A percentile compares a stretch with the other conserved stretches of the same genome.
These are phyloP conservation scores for Peromyscus melanophrys DNA, from an alignment of 2,797 vertebrate genomes.

Conservation along the genomic window DNA sequence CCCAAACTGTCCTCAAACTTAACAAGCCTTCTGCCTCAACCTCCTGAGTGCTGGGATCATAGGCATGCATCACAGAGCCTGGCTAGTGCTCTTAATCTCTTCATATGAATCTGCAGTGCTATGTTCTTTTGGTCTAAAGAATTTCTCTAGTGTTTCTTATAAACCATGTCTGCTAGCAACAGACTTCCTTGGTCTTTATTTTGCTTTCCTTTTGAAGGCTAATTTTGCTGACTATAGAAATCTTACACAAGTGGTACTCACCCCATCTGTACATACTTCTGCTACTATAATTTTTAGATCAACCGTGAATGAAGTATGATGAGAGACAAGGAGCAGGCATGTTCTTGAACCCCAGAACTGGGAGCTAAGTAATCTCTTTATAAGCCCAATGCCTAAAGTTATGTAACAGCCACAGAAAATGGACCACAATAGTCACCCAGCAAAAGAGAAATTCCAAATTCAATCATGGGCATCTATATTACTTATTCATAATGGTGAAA, in stretches of 20 bases:
- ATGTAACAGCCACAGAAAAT: neutral
- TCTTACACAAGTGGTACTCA: neutral
- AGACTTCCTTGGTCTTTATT: neutral
- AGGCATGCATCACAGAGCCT: neutral
- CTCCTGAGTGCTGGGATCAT: neutral
- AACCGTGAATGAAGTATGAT: neutral
- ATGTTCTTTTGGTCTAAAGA: neutral
- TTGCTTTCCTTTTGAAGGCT: neutral
- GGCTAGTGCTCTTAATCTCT: neutral
- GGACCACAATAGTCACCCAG: neutral
- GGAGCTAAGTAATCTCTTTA: neutral
- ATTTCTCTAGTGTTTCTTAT: neutral
- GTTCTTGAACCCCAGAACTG: neutral
- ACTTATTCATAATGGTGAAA: neutral
- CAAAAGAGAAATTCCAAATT: neutral
- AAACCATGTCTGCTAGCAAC: neutral
- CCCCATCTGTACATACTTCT: neutral
- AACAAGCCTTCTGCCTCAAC: neutral
- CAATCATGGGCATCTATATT: neutral
- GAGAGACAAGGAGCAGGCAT: neutral
- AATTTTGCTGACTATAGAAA: neutral
- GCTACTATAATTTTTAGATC: neutral
- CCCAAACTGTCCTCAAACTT: neutral
- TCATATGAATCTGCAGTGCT: neutral
- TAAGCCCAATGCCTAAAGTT: neutral